phyloP scores from a whole-genome alignment of 1,140 invertebrate genomes.

The Limonius californicus region DNA sequence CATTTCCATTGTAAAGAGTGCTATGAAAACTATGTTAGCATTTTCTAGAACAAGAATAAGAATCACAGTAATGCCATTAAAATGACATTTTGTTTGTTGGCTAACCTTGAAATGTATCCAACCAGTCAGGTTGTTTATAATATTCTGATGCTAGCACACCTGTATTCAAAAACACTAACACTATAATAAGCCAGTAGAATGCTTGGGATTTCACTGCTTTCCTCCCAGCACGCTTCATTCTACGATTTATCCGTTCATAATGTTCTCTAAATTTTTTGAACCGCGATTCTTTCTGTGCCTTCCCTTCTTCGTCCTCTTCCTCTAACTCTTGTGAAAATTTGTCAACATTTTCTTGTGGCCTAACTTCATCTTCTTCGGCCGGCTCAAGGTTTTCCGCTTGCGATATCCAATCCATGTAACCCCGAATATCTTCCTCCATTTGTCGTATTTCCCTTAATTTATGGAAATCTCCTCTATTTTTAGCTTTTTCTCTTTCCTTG shows the following conservation, averaged over 20 bases:
- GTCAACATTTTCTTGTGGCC: slow-evolving; percentile 68
- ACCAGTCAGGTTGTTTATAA: slow-evolving; percentile 88
- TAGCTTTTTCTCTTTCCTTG: slow-evolving; percentile 99
- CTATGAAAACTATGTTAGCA: slow-evolving; percentile 97
- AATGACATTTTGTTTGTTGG: neutral
- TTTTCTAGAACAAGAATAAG: slow-evolving; percentile 71
- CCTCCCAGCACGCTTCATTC: slow-evolving; percentile 84
- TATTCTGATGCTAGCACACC: slow-evolving; percentile 95
- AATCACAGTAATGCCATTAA: slow-evolving; percentile 24
- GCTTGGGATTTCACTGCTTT: slow-evolving; percentile 96
- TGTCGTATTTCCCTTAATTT: slow-evolving; percentile 97
- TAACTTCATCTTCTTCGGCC: slow-evolving; percentile 76
- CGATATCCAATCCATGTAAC: slow-evolving; percentile 99
- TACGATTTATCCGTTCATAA: slow-evolving; percentile 83
- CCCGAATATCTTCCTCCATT: slow-evolving; percentile 95
- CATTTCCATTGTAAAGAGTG: slow-evolving; percentile 98
- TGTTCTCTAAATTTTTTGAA: slow-evolving; percentile 78
- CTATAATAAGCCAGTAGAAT: slow-evolving; percentile 98
- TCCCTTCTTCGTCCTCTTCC: slow-evolving; percentile 74
- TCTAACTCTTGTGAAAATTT: slow-evolving; percentile 76
- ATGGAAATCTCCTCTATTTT: slow-evolving; percentile 97
- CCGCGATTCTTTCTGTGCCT: slow-evolving; percentile 73
- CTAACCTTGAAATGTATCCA: slow-evolving; percentile 93
- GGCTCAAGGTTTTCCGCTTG: slow-evolving; percentile 98
- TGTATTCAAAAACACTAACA: slow-evolving; percentile 93